Evolutionary conservation across 1,140 invertebrate genomes (phyloP).

Genomic region (Orchesella cincta): DNA sequence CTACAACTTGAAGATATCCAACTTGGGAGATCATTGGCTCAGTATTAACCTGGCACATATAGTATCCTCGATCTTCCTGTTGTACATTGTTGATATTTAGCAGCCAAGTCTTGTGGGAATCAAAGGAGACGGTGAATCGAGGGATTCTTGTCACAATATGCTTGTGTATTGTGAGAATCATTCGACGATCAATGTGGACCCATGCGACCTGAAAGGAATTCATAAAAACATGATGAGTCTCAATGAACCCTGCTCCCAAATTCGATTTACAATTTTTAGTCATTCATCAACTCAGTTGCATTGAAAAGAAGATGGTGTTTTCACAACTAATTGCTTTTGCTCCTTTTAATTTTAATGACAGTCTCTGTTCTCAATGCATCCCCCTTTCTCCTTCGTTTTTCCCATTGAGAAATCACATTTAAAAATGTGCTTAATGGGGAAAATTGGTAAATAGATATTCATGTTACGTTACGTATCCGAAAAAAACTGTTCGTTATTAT

Average conservation of each 20-base stretch:
- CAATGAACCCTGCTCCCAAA: background rate
- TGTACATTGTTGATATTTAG: conserved; percentile 84
- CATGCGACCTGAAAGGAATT: conserved; percentile 65
- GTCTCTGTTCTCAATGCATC: background rate
- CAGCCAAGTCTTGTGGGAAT: conserved; percentile 88
- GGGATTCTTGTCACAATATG: conserved; percentile 85
- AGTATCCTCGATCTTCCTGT: conserved; percentile 70
- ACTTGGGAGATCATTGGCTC: conserved; percentile 93
- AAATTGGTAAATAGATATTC: no score
- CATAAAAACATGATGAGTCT: background rate
- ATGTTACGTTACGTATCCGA: no score
- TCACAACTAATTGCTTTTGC: background rate
- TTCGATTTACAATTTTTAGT: background rate
- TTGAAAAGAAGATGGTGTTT: no score
- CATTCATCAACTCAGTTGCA: background rate
- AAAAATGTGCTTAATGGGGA: no score
- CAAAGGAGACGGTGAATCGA: conserved; percentile 82
- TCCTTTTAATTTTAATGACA: background rate
- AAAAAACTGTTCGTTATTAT: no score
- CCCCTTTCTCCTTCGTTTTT: background rate
- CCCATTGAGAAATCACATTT: background rate
- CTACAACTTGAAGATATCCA: conserved; percentile 89
- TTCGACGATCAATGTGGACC: conserved; percentile 91
- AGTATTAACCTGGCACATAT: conserved; percentile 72
- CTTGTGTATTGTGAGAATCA: conserved; percentile 87